Evolutionary conservation across 2,113 vertebrate genomes (phyloP).

Genomic region (Camelus dromedarius): DNA sequence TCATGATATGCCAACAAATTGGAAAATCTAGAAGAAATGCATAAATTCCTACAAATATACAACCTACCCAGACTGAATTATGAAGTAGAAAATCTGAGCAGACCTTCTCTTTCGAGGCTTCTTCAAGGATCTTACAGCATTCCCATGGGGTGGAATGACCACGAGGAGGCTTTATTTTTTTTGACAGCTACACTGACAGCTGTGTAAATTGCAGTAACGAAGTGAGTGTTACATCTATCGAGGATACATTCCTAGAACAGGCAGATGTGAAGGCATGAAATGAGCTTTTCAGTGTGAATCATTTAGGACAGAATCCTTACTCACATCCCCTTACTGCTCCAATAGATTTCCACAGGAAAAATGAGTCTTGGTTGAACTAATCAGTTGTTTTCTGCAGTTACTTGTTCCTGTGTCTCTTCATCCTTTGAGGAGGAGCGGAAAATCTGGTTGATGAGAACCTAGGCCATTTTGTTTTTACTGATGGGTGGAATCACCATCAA

Average conservation of each 20-base stretch:
- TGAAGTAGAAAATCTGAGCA: background rate
- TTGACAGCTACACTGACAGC: background rate
- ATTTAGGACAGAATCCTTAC: background rate
- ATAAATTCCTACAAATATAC: background rate
- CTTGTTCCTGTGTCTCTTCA: fast-evolving
- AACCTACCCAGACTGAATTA: background rate
- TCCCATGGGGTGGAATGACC: background rate
- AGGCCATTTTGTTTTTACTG: background rate
- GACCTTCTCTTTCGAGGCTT: background rate
- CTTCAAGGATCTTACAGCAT: background rate
- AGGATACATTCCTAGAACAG: background rate
- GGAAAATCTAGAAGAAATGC: background rate
- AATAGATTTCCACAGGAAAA: background rate
- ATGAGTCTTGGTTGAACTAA: background rate
- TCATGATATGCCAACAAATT: background rate
- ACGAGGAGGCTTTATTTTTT: background rate
- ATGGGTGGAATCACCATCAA: background rate
- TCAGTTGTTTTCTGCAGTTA: background rate
- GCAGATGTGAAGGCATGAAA: background rate
- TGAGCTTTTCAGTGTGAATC: background rate
- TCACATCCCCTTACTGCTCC: background rate
- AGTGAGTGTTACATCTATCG: background rate
- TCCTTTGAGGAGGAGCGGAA: background rate
- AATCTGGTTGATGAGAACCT: background rate
- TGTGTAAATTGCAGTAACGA: background rate